Evolutionary conservation across 2,113 vertebrate genomes (phyloP), one percentile per base, ranked within the genome.

Genomic region (Hoplias malabaricus): DNA sequence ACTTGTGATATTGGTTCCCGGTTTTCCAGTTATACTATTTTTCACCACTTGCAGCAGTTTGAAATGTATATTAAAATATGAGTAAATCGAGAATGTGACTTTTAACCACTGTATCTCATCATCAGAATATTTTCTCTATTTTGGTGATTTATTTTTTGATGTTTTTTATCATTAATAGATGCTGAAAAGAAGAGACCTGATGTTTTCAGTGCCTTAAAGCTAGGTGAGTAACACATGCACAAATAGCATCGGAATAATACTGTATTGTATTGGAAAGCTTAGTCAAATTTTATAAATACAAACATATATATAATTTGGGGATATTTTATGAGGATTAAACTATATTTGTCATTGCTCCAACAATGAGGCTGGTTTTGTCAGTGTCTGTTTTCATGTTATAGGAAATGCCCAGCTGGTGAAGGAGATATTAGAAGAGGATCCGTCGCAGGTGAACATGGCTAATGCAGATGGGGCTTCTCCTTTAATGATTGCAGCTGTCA

Each of bases 401-500:
- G 97, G 96, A 67, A 95, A 96, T 80, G 94, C 94, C 71, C 95
- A 96, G 84, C 89, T 98, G 46, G 96, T 99, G 81, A 96, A 95
- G 83, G 96, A 97, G 87, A 98, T 99, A 8, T 43, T 94, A 33
- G 96, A 98, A 36, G 97, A 98, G 88, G 96, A 99, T 83, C 88
- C 91, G 4, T 87, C 84, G 56, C 95, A 98, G 53, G 96, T 96
- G 88, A 98, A 98, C 88, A 87, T 95, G 27, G 92, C 93, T 79
- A 99, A 98, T 31, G 93, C 91, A 70, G 98, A 99, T 0, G 97
- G 98, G 0, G 98, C 98, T 0, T 96, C 96, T 1, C 96, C 96
- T 0, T 91, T 99, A 83, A 99, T 99, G 96, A 95, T 99, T 71
- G 97, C 95, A 0, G 96, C 97, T 0, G 97, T 99, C 75, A 96